Evolutionary conservation across 2,797 vertebrate genomes (phyloP).

Genomic region (Dicrostonyx torquatus): DNA sequence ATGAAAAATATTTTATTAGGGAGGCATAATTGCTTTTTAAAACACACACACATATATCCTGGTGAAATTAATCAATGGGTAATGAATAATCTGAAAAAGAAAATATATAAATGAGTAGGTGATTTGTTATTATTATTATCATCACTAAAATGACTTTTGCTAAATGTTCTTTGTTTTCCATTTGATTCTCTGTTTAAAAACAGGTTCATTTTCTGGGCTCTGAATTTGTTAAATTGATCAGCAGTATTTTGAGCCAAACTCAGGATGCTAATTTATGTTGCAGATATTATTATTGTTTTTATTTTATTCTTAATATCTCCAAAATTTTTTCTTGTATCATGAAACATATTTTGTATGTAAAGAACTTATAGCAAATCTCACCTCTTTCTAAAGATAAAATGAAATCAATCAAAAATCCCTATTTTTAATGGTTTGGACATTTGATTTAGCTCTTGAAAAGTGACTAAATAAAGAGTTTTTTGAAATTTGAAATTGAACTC

Average conservation of each 20-base stretch:
- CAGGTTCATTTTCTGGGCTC: slow-evolving; percentile 21
- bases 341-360: slow-evolving; percentile 39
- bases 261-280: not conserved
- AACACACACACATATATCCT: slow-evolving; percentile 68
- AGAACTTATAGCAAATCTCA: slow-evolving; percentile 12
- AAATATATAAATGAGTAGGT: not conserved
- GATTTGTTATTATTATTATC: slow-evolving; percentile 30
- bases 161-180: slow-evolving; percentile 47
- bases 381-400: slow-evolving; percentile 41
- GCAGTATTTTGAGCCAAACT: slow-evolving; percentile 30
- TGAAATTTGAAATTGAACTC: slow-evolving; percentile 42
- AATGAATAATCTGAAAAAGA: slow-evolving; percentile 56
- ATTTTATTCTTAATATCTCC: slow-evolving; percentile 46
- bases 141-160: slow-evolving; percentile 42
- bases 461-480: slow-evolving; percentile 9
- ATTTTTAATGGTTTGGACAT: not conserved
- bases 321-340: not conserved
- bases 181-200: slow-evolving; percentile 43
- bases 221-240: slow-evolving; percentile 52
- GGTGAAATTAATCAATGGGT: slow-evolving; percentile 50
- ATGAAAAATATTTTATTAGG: slow-evolving; percentile 72
- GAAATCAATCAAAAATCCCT: slow-evolving; percentile 31
- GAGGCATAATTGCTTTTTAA: slow-evolving; percentile 60
- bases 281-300: slow-evolving; percentile 6
- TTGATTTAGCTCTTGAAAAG: slow-evolving; percentile 46